Percentiles rank a stretch among this genome's conserved stretches.
Evolutionary conservation across 2,888 invertebrate genomes (phyloP).

Genomic region (Antheraea yamamai): DNA sequence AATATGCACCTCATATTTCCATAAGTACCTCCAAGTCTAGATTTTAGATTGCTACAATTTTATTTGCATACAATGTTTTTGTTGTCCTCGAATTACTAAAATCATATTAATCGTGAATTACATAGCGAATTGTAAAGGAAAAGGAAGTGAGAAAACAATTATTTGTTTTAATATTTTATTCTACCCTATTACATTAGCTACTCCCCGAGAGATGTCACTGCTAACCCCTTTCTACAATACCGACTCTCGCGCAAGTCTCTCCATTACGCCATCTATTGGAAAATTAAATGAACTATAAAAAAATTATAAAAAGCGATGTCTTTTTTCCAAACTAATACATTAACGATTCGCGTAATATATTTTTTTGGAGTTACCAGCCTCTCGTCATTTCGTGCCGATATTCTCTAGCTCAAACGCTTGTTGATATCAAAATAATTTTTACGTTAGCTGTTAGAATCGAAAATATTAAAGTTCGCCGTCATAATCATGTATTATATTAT

Average conservation of each 20-base stretch:
- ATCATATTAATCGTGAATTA: too few relatives aligned
- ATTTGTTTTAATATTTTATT: not conserved
- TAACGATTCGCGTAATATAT: not conserved
- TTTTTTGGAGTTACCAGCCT: not conserved
- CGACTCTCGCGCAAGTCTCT: constrained; percentile 51
- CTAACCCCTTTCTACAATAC: constrained; percentile 27
- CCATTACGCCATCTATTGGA: constrained; percentile 43
- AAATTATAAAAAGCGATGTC: not conserved
- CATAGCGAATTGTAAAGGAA: too few relatives aligned
- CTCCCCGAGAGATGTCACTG: constrained; percentile 65
- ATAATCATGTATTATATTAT: too few relatives aligned
- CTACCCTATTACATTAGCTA: constrained; percentile 37
- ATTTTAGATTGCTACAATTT: not conserved
- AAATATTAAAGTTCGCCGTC: too few relatives aligned
- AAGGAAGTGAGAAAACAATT: not conserved
- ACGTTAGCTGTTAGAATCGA: too few relatives aligned
- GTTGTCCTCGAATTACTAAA: too few relatives aligned
- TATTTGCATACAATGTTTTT: not conserved
- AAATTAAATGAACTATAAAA: constrained; percentile 18
- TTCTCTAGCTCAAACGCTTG: too few relatives aligned
- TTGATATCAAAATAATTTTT: too few relatives aligned
- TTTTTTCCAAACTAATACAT: not conserved
- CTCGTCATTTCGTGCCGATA: not conserved
- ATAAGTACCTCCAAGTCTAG: not conserved
- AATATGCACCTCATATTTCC: not conserved